These are phyloP conservation scores for Amphipyra tragopoginis DNA, from an alignment of 2,888 invertebrate genomes.

Conservation along the genomic window DNA sequence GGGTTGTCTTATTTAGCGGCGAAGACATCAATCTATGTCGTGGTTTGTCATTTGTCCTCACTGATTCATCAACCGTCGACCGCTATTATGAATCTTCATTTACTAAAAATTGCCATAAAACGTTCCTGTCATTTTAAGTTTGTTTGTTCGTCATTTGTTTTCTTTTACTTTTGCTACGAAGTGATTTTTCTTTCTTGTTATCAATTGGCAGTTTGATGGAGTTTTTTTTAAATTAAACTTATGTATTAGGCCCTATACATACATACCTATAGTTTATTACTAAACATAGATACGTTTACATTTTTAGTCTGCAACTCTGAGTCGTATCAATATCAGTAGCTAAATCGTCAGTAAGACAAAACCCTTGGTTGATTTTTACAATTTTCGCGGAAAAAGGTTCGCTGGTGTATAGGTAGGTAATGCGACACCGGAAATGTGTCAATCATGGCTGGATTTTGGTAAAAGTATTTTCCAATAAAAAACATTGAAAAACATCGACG, in stretches of 20 bases:
- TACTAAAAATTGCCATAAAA: conserved; percentile 42
- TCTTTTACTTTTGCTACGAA: conserved; percentile 5
- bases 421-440: conserved; percentile 47
- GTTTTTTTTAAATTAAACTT: background rate
- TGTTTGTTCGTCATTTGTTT: background rate
- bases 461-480: conserved; percentile 16
- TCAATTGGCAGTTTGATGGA: background rate
- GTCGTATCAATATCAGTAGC: background rate
- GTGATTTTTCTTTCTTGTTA: background rate
- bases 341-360: conserved; percentile 12
- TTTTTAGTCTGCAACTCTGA: too few species aligned
- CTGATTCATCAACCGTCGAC: conserved; percentile 39
- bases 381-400: conserved; percentile 27
- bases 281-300: background rate
- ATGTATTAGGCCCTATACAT: too few species aligned
- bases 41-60: conserved; percentile 36
- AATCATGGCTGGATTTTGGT: conserved; percentile 22
- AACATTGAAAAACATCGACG: background rate
- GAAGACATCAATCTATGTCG: conserved; percentile 56
- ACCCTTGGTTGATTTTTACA: conserved; percentile 17
- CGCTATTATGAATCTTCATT: conserved; percentile 53
- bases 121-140: conserved; percentile 23
- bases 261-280: too few species aligned
- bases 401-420: conserved; percentile 30
- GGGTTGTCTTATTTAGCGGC: conserved; percentile 38